Percentiles rank a stretch among this genome's conserved stretches.
phyloP scores from a whole-genome alignment of 2,888 invertebrate species.

The Eurytoma adleriae region DNA sequence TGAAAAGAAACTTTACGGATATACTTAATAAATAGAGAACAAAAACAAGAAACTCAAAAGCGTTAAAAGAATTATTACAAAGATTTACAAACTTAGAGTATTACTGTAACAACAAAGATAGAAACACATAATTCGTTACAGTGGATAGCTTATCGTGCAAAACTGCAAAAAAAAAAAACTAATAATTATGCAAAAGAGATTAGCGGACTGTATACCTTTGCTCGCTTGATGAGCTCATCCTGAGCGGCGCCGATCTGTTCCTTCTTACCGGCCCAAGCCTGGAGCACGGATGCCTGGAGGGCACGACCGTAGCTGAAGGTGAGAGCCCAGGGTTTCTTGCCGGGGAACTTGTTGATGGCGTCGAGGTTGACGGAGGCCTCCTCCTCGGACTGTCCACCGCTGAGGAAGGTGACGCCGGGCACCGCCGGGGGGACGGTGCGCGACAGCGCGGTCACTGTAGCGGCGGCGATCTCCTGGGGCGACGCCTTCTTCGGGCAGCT shows the following conservation, averaged over 20 bases:
- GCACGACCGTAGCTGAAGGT: conserved; percentile 99
- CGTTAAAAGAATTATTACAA: no score
- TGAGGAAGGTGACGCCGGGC: conserved; percentile 97
- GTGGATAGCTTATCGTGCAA: no score
- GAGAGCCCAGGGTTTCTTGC: conserved; percentile 96
- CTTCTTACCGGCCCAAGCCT: conserved; percentile 95
- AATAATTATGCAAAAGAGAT: no score
- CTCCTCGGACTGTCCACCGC: conserved; percentile 99
- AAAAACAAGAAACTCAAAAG: no score
- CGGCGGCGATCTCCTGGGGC: conserved; percentile 92
- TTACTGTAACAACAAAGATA: no score
- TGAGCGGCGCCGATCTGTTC: conserved; percentile 92
- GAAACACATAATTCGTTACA: no score
- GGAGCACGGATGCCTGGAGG: conserved; percentile 96
- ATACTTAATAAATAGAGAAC: no score
- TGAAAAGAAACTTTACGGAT: no score
- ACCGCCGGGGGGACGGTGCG: conserved; percentile 98
- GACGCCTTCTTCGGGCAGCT: conserved; percentile 85
- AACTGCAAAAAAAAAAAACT: no score
- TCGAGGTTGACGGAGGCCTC: conserved; percentile 97
- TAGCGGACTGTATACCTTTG: conserved; percentile 82
- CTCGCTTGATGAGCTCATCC: conserved; percentile 92
- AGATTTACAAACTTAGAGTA: no score
- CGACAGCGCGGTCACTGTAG: conserved; percentile 94
- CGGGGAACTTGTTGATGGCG: conserved; percentile 92